Conservation (phyloP, 2,797 vertebrate genomes). For the Spinus olivaceus region DNA sequence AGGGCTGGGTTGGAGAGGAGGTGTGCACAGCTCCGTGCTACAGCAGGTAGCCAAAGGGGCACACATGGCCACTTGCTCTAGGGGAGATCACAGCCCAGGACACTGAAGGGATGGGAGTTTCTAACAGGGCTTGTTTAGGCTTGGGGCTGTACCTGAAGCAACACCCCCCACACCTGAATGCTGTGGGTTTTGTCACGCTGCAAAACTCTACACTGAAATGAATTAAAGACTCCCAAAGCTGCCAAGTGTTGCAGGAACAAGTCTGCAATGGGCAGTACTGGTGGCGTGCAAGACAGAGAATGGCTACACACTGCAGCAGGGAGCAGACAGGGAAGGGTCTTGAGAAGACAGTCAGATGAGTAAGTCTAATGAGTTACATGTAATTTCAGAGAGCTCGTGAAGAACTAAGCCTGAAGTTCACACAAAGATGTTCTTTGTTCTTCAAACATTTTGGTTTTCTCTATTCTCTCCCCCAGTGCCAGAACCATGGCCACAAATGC, state of each 20-base stretch:
- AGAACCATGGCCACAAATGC: neutral
- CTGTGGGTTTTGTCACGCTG: neutral
- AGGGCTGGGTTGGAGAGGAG: neutral
- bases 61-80: neutral
- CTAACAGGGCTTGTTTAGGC: neutral
- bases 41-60: neutral
- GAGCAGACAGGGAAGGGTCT: neutral
- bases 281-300: neutral
- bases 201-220: neutral
- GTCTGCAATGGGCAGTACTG: neutral
- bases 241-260: neutral
- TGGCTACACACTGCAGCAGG: neutral
- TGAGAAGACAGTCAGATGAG: neutral
- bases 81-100: neutral
- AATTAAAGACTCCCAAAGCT: neutral
- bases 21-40: rapidly evolving
- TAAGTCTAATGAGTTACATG: neutral
- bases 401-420: neutral
- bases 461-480: neutral
- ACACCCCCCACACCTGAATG: neutral
- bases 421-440: neutral
- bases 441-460: neutral
- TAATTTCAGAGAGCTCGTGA: neutral
- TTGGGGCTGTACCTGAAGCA: neutral
- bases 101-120: neutral